phyloP scores from a whole-genome alignment of 2,888 invertebrate genomes.

The Clanis bilineata region DNA sequence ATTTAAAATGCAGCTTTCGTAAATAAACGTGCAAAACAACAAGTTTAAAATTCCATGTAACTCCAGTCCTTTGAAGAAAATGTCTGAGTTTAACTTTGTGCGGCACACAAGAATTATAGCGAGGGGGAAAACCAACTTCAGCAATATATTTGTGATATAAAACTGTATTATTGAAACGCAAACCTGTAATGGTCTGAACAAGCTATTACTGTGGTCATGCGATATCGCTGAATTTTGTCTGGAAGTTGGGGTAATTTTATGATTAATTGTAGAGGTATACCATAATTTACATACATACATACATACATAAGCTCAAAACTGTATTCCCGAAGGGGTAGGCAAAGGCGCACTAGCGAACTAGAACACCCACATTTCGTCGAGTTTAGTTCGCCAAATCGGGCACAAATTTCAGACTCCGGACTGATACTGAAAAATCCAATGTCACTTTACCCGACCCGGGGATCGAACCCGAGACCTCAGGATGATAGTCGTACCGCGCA shows the following conservation, averaged over 20 bases:
- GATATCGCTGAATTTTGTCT: neutral
- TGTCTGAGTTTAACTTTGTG: neutral
- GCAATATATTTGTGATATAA: neutral
- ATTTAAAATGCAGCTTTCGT: conserved; percentile 35
- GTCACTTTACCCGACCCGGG: too few species aligned
- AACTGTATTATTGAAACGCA: conserved; percentile 9
- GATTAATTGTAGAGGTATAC: neutral
- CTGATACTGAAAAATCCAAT: too few species aligned
- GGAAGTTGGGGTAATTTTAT: neutral
- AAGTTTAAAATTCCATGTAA: conserved; percentile 33
- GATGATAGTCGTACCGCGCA: too few species aligned
- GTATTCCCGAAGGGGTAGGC: too few species aligned
- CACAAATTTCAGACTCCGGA: too few species aligned
- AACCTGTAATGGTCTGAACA: neutral
- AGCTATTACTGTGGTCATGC: neutral
- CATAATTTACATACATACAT: too few species aligned
- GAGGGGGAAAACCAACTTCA: neutral
- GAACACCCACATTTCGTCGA: too few species aligned
- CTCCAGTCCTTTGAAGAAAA: conserved; percentile 23
- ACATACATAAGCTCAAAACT: too few species aligned
- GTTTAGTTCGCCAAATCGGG: too few species aligned
- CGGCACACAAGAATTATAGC: neutral
- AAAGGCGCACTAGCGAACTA: too few species aligned
- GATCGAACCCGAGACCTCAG: too few species aligned
- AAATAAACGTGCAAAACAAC: conserved; percentile 42